Conservation (phyloP, 2,797 vertebrate species). For the Acipenser oxyrinchus region DNA sequence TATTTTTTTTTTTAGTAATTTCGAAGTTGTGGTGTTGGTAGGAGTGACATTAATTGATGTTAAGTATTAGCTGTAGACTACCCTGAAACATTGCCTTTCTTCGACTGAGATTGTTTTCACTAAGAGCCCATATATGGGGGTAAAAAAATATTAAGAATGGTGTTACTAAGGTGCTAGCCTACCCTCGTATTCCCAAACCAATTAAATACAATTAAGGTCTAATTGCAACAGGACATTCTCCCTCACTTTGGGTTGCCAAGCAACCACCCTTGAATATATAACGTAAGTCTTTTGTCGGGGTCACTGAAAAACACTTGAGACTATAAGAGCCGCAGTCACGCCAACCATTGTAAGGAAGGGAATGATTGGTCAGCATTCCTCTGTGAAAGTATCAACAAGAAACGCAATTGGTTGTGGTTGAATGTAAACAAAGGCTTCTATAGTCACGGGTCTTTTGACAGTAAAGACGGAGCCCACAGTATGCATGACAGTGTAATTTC, state of each 20-base stretch:
- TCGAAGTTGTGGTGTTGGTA: no score
- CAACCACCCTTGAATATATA: no score
- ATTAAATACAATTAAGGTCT: no score
- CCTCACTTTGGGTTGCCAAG: background rate
- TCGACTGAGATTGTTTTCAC: no score
- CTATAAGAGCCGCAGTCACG: constrained; percentile 10
- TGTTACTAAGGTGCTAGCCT: no score
- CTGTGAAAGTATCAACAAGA: constrained; percentile 12
- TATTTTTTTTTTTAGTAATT: no score
- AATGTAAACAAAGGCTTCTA: constrained; percentile 11
- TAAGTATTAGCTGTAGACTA: no score
- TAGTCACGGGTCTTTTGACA: constrained; percentile 2
- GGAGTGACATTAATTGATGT: no score
- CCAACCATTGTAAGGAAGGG: constrained; percentile 9
- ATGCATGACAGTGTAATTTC: constrained; percentile 1
- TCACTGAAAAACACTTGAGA: constrained; percentile 14
- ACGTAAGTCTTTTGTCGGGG: background rate
- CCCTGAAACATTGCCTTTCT: no score
- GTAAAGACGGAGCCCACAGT: background rate
- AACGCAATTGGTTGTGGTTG: constrained; percentile 6
- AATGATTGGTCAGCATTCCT: constrained; percentile 9
- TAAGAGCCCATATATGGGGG: no score
- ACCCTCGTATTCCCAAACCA: no score
- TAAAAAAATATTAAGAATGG: no score
- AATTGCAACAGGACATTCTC: background rate